Evolutionary conservation across 2,888 invertebrate genomes (phyloP), one percentile per base, ranked within the genome.

Genomic region (Aporophyla nigra): DNA sequence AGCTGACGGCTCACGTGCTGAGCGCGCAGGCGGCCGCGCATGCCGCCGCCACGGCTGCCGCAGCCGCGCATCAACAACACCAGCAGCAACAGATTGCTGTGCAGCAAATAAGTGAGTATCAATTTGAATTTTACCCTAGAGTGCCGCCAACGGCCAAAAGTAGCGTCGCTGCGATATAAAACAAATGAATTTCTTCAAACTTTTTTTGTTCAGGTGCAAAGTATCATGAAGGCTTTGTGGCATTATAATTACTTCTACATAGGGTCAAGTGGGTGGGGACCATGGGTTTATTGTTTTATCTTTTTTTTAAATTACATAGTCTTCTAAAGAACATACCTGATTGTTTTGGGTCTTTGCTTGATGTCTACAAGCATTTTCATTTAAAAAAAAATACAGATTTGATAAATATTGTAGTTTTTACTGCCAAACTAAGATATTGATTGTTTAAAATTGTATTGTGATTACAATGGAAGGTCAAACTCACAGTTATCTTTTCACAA

Each of bases 11-110:
- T 10, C 95, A 95, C 82, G 95, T 96, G 74, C 87, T 96, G 86
- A 95, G 92, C 89, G 95, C 96, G 86, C 97, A 94, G 92, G 97
- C 95, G 86, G 97, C 96, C 87, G 97, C 97, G 4, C 93, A 97
- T 75, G 96, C 96, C 58, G 97, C 97, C 43, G 95, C 95, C 71
- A 93, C 94, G 81, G 93, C 94, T 43, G 92, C 94, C 40, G 94
- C 97, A 75, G 94, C 95, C 67, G 94, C 95, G 14, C 95, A 94
- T 83, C 95, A 93, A 76, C 95, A 94, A 76, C 92, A 92, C 61
- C 92, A 93, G 85, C 94, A 95, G 82, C 95, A 96, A 68, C 95
- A 95, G 83, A 95, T 95, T 46, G 94, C 95, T 86, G 95, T 94
- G 40, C 96, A 95, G 88, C 96, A 96, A 85, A 95, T 95, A 78